phyloP scores from a whole-genome alignment of 2,888 invertebrate species.

The Beris chalybata region DNA sequence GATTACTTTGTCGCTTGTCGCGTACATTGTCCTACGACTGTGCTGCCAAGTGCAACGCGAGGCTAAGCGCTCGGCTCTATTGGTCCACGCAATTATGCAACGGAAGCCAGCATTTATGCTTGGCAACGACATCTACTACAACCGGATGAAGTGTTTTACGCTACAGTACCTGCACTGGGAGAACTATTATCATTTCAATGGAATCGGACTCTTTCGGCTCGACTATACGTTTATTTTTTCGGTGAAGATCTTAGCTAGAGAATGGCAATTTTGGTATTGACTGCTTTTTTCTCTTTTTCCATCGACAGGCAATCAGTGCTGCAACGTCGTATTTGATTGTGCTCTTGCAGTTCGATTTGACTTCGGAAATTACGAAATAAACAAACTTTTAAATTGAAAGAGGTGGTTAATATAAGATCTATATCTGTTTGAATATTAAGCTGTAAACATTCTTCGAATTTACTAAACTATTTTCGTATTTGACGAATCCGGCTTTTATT shows the following conservation, averaged over 20 bases:
- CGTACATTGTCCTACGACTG: conserved; percentile 49
- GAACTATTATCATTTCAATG: conserved; percentile 54
- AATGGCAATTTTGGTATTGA: not conserved
- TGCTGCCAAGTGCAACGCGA: conserved; percentile 52
- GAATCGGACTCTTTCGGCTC: conserved; percentile 53
- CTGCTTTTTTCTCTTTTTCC: not conserved
- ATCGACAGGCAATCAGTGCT: conserved; percentile 51
- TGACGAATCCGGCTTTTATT: no score
- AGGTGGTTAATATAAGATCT: no score
- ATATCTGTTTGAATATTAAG: no score
- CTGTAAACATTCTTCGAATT: no score
- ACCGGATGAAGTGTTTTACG: conserved; percentile 56
- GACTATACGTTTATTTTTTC: conserved; percentile 57
- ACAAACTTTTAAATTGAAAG: no score
- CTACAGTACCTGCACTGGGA: conserved; percentile 56
- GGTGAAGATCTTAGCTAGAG: conserved; percentile 43
- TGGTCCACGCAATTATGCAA: conserved; percentile 56
- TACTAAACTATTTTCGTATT: no score
- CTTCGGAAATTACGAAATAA: conserved; percentile 19
- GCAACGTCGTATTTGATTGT: conserved; percentile 56
- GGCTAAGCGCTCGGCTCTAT: conserved; percentile 53
- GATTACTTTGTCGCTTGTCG: conserved; percentile 46
- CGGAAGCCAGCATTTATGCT: conserved; percentile 56
- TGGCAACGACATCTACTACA: conserved; percentile 54
- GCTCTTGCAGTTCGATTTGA: conserved; percentile 53